Percentiles rank a stretch among this genome's conserved stretches.
These are phyloP conservation scores for Bimastos eiseni DNA, from an alignment of 2,888 invertebrate species.

Conservation along the genomic window DNA sequence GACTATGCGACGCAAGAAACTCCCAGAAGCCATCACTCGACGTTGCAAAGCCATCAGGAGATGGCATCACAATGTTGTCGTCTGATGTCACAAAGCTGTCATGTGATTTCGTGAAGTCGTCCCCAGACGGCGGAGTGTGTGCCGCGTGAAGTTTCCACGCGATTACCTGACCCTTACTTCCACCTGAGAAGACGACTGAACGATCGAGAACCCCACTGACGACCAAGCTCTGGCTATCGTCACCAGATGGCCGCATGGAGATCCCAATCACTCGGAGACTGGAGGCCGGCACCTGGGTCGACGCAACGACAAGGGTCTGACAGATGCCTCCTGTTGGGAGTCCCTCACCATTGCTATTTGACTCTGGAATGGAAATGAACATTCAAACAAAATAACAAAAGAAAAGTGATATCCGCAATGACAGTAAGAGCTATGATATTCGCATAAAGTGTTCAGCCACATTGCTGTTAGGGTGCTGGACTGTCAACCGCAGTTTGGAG, in stretches of 20 bases:
- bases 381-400: too few relatives aligned
- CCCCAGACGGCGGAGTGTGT: neutral
- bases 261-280: neutral
- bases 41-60: neutral
- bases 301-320: neutral
- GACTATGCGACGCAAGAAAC: conserved; percentile 26
- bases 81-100: neutral
- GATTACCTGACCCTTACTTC: conserved; percentile 18
- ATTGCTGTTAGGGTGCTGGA: too few relatives aligned
- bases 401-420: too few relatives aligned
- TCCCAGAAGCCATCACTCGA: neutral
- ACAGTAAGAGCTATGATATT: too few relatives aligned
- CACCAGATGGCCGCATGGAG: neutral
- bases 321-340: neutral
- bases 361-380: neutral
- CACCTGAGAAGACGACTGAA: neutral
- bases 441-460: too few relatives aligned
- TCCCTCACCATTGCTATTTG: neutral
- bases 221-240: neutral
- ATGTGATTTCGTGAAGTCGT: neutral
- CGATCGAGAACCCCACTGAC: neutral
- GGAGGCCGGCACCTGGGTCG: neutral
- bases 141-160: conserved; percentile 24
- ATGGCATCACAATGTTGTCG: neutral
- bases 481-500: too few relatives aligned